Evolutionary conservation across 1,140 invertebrate species (phyloP), one percentile per base, ranked within the genome.

Genomic region (Drosophila elegans): DNA sequence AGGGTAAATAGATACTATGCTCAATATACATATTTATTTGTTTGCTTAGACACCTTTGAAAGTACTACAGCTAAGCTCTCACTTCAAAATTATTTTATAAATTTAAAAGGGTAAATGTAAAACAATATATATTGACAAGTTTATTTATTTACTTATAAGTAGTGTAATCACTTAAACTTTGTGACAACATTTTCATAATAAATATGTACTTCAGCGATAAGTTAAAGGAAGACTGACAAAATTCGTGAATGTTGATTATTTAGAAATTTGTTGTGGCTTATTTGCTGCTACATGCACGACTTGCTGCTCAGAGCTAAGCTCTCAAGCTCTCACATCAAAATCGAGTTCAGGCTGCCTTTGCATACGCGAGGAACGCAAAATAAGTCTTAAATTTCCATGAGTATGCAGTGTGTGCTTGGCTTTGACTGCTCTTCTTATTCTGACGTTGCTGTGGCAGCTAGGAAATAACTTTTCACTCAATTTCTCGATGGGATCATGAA

Each of bases 391-490:
- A 78, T 79, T 75, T 64, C 61, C 74, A 57, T 73, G 52, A 41
- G 52, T 38, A 6, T 36, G 12, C 13, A 21, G n/a, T 16, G 9
- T 32, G 53, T 4, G 16, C 16, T 21, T 21, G 16, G 16, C 16
- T 21, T 36, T 11, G 3, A 1, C 3, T 10, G 7, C 21, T 27
- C 11, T 39, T 38, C 12, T 32, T 32, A 5, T 5, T 32, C 64
- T 69, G 52, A 68, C 52, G 38, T 57, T 39, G 32, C 39, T 27
- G 27, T 53, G 48, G 64, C 60, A 61, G 72, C 42, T 67, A 63
- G 67, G 60, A 77, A 81, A 78, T 72, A 79, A 84, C 75, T 79
- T 80, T 76, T 56, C 64, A 63, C 76, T 83, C 81, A 64, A 84
- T 84, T 84, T 84, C 80, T 79, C 75, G 52, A 67, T 68, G 74